A percentile compares a stretch with the other conserved stretches of the same genome.
These are phyloP conservation scores for Pterostichus niger DNA, from an alignment of 2,888 invertebrate species.

Conservation along the genomic window DNA sequence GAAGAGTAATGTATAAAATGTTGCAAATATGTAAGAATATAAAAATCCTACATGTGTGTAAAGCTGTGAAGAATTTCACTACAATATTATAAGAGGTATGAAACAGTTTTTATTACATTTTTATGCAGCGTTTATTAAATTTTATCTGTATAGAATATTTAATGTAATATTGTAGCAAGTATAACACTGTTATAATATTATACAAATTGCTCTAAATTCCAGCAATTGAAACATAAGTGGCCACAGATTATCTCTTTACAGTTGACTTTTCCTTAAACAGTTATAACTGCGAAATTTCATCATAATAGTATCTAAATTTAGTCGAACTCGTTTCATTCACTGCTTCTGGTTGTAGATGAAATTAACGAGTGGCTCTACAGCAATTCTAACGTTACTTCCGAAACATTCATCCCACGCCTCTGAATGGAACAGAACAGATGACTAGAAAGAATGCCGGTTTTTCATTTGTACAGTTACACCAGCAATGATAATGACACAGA, in stretches of 20 bases:
- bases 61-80: background rate
- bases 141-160: background rate
- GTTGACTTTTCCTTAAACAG: background rate
- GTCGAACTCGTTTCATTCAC: background rate
- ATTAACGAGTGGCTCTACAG: background rate
- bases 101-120: background rate
- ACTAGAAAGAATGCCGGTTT: slow-evolving; percentile 29
- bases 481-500: slow-evolving; percentile 40
- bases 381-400: slow-evolving; percentile 3
- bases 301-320: slow-evolving; percentile 14
- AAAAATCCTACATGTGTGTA: background rate
- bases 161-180: slow-evolving; percentile 18
- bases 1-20: background rate
- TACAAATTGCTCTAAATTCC: background rate
- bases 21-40: background rate
- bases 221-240: background rate
- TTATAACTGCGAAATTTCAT: slow-evolving; percentile 32
- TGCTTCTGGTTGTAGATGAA: slow-evolving; percentile 3
- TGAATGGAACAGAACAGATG: slow-evolving; percentile 23
- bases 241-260: background rate
- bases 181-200: background rate
- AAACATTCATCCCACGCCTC: slow-evolving; percentile 29
- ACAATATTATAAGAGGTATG: background rate
- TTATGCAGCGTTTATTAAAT: background rate
- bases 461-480: slow-evolving; percentile 38